A percentile compares a stretch with the other conserved stretches of the same genome.
phyloP scores from a whole-genome alignment of 2,113 vertebrate genomes.

The Camelus bactrianus region DNA sequence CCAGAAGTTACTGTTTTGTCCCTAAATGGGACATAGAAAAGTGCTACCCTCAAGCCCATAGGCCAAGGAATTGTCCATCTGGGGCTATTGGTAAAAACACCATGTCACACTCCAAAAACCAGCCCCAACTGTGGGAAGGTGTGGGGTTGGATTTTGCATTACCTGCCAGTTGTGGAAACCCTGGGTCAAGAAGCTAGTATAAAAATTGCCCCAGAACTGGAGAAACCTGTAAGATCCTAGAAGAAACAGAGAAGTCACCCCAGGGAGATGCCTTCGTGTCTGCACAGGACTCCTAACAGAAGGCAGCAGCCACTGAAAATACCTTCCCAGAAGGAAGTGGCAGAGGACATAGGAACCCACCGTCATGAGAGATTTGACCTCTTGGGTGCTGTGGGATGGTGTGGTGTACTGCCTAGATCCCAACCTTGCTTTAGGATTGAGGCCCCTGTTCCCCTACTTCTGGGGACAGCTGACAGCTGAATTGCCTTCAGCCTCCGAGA shows the following conservation, averaged over 20 bases:
- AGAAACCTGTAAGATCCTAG: background rate
- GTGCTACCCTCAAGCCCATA: too few species aligned
- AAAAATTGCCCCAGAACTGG: background rate
- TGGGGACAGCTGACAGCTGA: background rate
- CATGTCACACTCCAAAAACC: background rate
- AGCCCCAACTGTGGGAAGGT: background rate
- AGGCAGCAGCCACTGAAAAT: background rate
- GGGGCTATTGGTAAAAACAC: background rate
- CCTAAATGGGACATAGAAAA: background rate
- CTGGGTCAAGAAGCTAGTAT: background rate
- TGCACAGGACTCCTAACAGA: background rate
- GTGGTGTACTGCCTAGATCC: background rate
- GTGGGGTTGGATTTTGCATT: background rate
- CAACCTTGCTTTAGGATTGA: background rate
- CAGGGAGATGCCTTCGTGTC: background rate
- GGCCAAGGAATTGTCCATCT: background rate
- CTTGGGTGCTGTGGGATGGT: background rate
- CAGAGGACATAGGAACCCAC: background rate
- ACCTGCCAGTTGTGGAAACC: background rate
- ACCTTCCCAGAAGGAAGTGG: background rate
- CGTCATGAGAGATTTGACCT: background rate
- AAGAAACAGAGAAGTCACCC: background rate
- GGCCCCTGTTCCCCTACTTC: accelerated
- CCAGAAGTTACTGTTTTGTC: background rate
- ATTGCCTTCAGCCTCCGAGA: background rate